A percentile compares a stretch with the other conserved stretches of the same genome.
These are phyloP conservation scores for Enteromius trimaculatus DNA, from an alignment of 2,797 vertebrate species.

Conservation along the genomic window DNA sequence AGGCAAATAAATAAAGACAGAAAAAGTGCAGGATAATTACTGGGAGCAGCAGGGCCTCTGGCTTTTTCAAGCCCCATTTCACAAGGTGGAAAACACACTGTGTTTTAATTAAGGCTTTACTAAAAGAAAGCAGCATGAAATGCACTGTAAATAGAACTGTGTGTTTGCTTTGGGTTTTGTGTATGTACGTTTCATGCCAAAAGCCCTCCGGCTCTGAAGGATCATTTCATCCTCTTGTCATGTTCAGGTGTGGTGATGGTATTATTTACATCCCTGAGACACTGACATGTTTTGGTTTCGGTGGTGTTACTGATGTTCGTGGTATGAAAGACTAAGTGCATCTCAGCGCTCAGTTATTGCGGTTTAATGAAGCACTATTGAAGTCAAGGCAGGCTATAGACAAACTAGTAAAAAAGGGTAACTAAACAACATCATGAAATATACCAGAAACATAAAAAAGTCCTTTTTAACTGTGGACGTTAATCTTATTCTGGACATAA, in stretches of 20 bases:
- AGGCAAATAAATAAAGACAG: constrained; percentile 68
- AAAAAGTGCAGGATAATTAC: constrained; percentile 64
- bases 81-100: constrained; percentile 11
- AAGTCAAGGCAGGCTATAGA: not conserved
- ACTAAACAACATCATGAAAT: not conserved
- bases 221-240: not conserved
- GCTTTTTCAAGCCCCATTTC: constrained; percentile 33
- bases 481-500: not conserved
- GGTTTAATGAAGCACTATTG: not conserved
- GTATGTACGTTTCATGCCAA: not conserved
- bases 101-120: constrained; percentile 13
- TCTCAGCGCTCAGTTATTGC: not conserved
- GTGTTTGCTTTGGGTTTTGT: not conserved
- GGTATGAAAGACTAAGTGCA: constrained; percentile 10
- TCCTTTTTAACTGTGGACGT: not conserved
- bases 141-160: not conserved
- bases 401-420: not conserved
- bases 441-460: not conserved
- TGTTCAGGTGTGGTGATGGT: not conserved
- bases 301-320: not conserved
- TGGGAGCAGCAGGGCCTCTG: constrained; percentile 63
- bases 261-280: constrained; percentile 6
- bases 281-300: not conserved
- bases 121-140: not conserved
- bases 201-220: constrained; percentile 1